phyloP scores from a whole-genome alignment of 2,888 invertebrate genomes.

The Oxycera nigricornis region DNA sequence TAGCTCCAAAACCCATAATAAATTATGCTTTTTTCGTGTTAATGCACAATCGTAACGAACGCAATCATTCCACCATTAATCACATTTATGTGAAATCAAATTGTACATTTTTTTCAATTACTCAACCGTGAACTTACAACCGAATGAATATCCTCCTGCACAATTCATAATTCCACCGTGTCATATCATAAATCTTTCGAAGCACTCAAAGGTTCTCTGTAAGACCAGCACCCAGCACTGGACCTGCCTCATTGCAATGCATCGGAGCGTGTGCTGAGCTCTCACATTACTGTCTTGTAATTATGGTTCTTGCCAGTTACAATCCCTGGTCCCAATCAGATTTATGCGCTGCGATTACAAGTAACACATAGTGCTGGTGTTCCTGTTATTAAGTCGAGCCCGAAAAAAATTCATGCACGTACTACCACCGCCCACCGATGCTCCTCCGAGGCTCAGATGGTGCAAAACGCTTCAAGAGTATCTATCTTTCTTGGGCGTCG shows the following conservation, averaged over 20 bases:
- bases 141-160: neutral
- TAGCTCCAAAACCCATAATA: too few relatives aligned
- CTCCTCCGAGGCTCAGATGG: neutral
- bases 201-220: neutral
- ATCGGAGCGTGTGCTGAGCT: neutral
- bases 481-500: too few relatives aligned
- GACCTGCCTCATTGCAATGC: neutral
- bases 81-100: too few relatives aligned
- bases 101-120: slow-evolving; percentile 22
- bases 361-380: slow-evolving; percentile 3
- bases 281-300: slow-evolving; percentile 13
- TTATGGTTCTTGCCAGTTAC: slow-evolving; percentile 2
- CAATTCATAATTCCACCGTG: neutral
- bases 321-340: slow-evolving; percentile 19
- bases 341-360: slow-evolving; percentile 20
- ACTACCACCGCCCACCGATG: slow-evolving; percentile 15
- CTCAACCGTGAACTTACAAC: neutral
- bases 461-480: neutral
- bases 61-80: too few relatives aligned
- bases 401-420: slow-evolving; percentile 24
- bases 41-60: too few relatives aligned
- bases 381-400: slow-evolving; percentile 19
- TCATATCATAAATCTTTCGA: neutral
- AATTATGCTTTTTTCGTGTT: too few relatives aligned
- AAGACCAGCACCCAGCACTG: too few relatives aligned